Conservation (phyloP, 2,113 vertebrate genomes). For the Ceuthmochares aereus region DNA sequence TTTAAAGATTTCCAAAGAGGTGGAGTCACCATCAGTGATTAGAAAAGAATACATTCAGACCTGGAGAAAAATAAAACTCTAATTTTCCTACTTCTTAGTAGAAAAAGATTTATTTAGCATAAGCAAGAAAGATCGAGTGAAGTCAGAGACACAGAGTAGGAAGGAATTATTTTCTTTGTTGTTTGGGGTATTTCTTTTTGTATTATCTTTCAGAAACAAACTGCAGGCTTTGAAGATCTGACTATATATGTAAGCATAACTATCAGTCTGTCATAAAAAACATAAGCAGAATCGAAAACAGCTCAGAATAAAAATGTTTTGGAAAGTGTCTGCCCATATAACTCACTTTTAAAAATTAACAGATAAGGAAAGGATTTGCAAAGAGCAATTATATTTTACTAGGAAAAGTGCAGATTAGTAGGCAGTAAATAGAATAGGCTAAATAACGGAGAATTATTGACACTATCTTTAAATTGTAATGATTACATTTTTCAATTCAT, state of each 20-base stretch:
- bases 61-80: not conserved
- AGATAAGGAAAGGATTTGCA: constrained; percentile 6
- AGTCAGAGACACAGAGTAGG: not conserved
- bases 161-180: not conserved
- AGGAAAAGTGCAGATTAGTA: constrained; percentile 22
- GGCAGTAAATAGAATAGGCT: not conserved
- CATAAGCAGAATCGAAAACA: not conserved
- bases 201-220: not conserved
- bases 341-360: not conserved
- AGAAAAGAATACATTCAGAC: not conserved
- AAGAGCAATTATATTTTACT: not conserved
- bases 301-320: not conserved
- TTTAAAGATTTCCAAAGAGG: constrained; percentile 27
- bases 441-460: not conserved
- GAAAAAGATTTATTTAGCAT: not conserved
- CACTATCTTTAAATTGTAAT: not conserved
- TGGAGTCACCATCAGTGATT: not conserved
- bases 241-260: not conserved
- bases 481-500: not conserved
- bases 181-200: not conserved
- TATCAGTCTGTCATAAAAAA: not conserved
- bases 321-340: not conserved
- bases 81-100: not conserved
- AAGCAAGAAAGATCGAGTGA: not conserved
- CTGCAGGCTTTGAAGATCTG: not conserved